Evolutionary conservation across 2,888 invertebrate genomes (phyloP).

Genomic region (Steinernema carpocapsae): DNA sequence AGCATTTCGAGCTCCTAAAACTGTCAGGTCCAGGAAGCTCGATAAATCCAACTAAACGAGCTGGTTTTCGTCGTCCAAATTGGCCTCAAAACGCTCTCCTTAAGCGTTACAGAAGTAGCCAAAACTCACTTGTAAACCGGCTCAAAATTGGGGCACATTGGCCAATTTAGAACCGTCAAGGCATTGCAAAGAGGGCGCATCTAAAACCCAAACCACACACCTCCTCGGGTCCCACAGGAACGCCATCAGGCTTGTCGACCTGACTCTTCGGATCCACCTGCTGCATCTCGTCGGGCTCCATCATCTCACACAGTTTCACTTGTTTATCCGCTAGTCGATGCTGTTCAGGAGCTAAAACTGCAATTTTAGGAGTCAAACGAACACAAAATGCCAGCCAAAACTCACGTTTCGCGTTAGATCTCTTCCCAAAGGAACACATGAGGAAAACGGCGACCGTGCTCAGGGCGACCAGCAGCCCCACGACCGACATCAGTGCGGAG

Average conservation of each 20-base stretch:
- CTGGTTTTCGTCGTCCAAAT: too few species aligned
- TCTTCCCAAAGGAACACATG: conserved; percentile 24
- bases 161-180: too few species aligned
- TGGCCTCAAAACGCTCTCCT: too few species aligned
- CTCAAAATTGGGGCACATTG: too few species aligned
- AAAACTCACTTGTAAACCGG: too few species aligned
- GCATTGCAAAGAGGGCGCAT: too few species aligned
- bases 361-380: background rate
- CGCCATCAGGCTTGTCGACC: background rate
- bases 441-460: background rate
- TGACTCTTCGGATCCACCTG: background rate
- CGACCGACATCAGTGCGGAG: background rate
- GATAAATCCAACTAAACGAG: too few species aligned
- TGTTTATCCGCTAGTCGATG: background rate
- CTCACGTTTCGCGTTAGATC: background rate
- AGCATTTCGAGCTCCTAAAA: too few species aligned
- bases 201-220: too few species aligned
- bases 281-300: background rate
- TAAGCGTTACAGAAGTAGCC: too few species aligned
- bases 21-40: too few species aligned
- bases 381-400: background rate
- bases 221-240: background rate
- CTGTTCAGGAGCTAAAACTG: conserved; percentile 13
- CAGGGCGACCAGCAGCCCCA: background rate
- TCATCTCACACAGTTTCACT: background rate